Evolutionary conservation across 2,797 vertebrate genomes (phyloP).

Genomic region (Falco cherrug): DNA sequence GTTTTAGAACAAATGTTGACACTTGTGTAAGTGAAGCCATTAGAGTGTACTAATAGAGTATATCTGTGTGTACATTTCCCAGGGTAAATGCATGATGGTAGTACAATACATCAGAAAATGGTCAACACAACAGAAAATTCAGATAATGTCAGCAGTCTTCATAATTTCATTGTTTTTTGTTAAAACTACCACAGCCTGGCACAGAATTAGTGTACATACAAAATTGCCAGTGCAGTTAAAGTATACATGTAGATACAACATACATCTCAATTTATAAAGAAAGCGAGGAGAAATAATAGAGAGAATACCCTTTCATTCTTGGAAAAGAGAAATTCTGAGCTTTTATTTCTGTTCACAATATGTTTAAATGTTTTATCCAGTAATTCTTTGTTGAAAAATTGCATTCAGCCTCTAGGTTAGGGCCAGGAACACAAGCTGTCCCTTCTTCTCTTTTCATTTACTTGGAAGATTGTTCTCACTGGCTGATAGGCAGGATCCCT

Average conservation of each 20-base stretch:
- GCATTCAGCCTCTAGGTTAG: neutral
- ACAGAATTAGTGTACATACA: neutral
- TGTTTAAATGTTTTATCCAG: neutral
- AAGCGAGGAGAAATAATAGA: neutral
- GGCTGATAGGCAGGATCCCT: neutral
- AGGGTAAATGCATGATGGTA: neutral
- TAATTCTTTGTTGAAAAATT: neutral
- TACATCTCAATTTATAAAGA: neutral
- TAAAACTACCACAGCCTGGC: neutral
- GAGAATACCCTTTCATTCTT: neutral
- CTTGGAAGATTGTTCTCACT: neutral
- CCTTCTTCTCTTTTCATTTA: neutral
- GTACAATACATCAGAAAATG: neutral
- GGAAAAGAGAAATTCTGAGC: neutral
- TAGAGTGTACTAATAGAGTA: neutral
- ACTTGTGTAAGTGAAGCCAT: conserved; percentile 44
- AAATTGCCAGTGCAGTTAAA: neutral
- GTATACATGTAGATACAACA: neutral
- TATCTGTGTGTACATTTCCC: conserved; percentile 15
- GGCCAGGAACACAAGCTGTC: neutral
- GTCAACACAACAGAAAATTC: conserved; percentile 23
- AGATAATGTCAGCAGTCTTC: conserved; percentile 1
- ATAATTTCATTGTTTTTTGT: neutral
- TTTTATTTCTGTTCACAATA: neutral
- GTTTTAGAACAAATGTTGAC: conserved; percentile 49